Conservation (phyloP, 2,113 vertebrate genomes). For the Pseudopodoces humilis region DNA sequence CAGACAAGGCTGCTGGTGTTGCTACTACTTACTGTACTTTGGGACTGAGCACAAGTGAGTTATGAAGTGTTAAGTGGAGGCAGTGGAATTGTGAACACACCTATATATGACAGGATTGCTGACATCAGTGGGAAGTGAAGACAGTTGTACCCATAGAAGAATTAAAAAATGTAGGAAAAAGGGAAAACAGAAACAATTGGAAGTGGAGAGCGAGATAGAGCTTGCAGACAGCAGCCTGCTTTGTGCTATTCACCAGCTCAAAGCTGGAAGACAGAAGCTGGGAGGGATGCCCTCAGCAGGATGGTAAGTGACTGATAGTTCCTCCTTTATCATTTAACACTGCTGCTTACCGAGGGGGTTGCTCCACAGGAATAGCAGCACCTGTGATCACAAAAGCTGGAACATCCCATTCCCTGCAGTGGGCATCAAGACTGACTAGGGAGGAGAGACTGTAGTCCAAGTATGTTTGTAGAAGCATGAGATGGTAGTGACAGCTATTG, state of each 20-base stretch:
- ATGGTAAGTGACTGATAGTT: background rate
- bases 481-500: background rate
- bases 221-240: background rate
- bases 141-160: constrained; percentile 53
- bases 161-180: constrained; percentile 30
- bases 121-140: constrained; percentile 63
- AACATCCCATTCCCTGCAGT: background rate
- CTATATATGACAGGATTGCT: constrained; percentile 42
- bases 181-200: constrained; percentile 25
- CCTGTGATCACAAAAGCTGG: background rate
- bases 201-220: background rate
- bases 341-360: background rate
- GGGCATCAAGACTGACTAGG: background rate
- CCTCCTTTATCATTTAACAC: background rate
- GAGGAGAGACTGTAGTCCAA: background rate
- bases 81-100: constrained; percentile 56
- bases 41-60: constrained; percentile 33
- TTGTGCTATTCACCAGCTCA: background rate
- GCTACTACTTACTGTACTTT: constrained; percentile 9
- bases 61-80: constrained; percentile 55
- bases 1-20: constrained; percentile 48
- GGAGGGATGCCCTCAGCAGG: background rate
- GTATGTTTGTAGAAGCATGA: too few species aligned
- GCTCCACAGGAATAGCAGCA: background rate
- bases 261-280: background rate